A percentile compares a stretch with the other conserved stretches of the same genome.
Conservation (phyloP, 1,140 invertebrate genomes). For the Heliconius melpomene region DNA sequence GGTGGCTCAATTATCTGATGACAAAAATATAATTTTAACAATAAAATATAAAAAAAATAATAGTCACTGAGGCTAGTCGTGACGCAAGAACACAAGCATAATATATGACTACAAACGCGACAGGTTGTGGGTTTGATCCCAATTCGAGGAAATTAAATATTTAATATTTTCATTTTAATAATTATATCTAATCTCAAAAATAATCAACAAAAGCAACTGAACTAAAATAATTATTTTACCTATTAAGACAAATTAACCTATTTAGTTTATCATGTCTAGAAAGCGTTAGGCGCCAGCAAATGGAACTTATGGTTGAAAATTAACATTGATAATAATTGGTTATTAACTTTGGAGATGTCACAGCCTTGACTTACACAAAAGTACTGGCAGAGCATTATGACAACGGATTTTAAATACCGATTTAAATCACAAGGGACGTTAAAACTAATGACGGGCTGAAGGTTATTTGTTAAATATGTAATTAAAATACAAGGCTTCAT, state of each 20-base stretch:
- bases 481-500: constrained; percentile 38
- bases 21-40: constrained; percentile 14
- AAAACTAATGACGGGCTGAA: constrained; percentile 38
- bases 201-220: background rate
- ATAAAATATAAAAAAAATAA: too few relatives aligned
- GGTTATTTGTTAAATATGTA: constrained; percentile 35
- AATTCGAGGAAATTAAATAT: too few relatives aligned
- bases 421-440: constrained; percentile 35
- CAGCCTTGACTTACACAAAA: constrained; percentile 25
- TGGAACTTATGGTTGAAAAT: background rate
- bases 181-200: background rate
- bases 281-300: constrained; percentile 14
- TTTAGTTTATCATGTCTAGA: background rate
- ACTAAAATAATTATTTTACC: background rate
- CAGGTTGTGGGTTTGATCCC: too few relatives aligned
- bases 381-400: constrained; percentile 23
- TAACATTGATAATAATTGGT: background rate
- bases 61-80: background rate
- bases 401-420: constrained; percentile 32
- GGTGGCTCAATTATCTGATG: constrained; percentile 46
- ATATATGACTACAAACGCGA: too few relatives aligned
- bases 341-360: constrained; percentile 19
- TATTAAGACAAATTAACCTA: background rate
- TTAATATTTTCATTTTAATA: too few relatives aligned
- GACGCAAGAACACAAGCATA: background rate